Percentiles rank a stretch among this genome's conserved stretches.
Conservation (phyloP, 2,797 vertebrate species). For the Tolypeutes matacus region DNA sequence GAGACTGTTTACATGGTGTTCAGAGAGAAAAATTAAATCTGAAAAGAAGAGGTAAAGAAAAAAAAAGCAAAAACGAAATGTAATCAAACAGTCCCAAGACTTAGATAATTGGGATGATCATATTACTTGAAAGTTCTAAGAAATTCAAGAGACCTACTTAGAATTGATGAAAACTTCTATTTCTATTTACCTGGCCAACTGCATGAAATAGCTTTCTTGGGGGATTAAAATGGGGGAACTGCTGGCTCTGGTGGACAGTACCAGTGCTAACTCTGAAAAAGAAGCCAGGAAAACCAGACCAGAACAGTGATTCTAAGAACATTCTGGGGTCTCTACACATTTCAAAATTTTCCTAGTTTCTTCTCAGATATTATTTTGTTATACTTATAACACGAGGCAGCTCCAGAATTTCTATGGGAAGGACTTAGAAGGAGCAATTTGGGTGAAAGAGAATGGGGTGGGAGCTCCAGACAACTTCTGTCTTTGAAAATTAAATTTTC, state of each 20-base stretch:
- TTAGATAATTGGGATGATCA: not conserved
- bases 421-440: not conserved
- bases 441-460: not conserved
- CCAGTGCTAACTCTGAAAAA: not conserved
- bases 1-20: not conserved
- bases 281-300: not conserved
- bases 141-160: not conserved
- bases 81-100: not conserved
- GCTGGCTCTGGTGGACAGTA: not conserved
- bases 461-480: not conserved
- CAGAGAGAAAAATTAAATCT: not conserved
- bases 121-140: not conserved
- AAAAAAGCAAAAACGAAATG: not conserved
- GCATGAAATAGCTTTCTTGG: not conserved
- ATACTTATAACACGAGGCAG: not conserved
- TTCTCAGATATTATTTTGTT: not conserved
- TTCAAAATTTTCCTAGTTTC: not conserved
- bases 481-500: slow-evolving; percentile 10
- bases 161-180: not conserved
- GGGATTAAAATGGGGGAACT: not conserved
- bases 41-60: not conserved
- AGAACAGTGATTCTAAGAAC: not conserved
- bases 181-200: not conserved
- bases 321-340: not conserved
- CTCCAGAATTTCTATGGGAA: not conserved